Evolutionary conservation across 2,888 invertebrate genomes (phyloP).

Genomic region (Melanargia galathea): DNA sequence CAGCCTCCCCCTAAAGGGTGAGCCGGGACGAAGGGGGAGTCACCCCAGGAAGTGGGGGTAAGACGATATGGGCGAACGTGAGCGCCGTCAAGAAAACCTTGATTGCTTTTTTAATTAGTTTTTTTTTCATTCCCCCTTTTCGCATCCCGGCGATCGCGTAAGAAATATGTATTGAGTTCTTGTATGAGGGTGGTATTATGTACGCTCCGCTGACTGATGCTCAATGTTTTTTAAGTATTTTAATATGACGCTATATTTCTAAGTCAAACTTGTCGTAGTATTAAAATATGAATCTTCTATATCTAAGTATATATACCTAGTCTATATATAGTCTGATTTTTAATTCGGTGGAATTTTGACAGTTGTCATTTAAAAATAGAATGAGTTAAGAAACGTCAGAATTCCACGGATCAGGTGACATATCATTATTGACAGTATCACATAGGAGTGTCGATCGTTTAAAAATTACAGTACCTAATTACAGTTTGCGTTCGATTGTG

Average conservation of each 20-base stretch:
- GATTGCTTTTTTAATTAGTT: constrained; percentile 83
- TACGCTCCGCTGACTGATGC: constrained; percentile 51
- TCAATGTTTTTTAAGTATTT: constrained; percentile 19
- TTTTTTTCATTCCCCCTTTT: constrained; percentile 76
- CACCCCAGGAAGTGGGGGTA: constrained; percentile 74
- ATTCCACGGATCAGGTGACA: too few relatives aligned
- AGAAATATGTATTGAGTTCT: constrained; percentile 73
- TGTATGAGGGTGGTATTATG: constrained; percentile 51
- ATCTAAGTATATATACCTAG: too few relatives aligned
- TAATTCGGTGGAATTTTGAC: too few relatives aligned
- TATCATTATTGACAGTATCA: too few relatives aligned
- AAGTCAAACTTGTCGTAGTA: background rate
- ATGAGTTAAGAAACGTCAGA: too few relatives aligned
- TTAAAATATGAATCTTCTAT: background rate
- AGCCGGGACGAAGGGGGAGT: constrained; percentile 50
- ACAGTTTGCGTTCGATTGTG: too few relatives aligned
- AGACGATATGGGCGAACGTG: constrained; percentile 83
- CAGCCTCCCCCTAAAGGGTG: constrained; percentile 68
- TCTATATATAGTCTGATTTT: too few relatives aligned
- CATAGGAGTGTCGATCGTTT: too few relatives aligned
- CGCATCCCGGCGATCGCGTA: constrained; percentile 73
- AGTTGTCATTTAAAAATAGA: too few relatives aligned
- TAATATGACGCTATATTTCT: constrained; percentile 2
- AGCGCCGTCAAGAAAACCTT: constrained; percentile 83
- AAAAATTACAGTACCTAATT: too few relatives aligned